Evolutionary conservation across 2,797 vertebrate genomes (phyloP).

Genomic region (Hippopotamyrus pictus): DNA sequence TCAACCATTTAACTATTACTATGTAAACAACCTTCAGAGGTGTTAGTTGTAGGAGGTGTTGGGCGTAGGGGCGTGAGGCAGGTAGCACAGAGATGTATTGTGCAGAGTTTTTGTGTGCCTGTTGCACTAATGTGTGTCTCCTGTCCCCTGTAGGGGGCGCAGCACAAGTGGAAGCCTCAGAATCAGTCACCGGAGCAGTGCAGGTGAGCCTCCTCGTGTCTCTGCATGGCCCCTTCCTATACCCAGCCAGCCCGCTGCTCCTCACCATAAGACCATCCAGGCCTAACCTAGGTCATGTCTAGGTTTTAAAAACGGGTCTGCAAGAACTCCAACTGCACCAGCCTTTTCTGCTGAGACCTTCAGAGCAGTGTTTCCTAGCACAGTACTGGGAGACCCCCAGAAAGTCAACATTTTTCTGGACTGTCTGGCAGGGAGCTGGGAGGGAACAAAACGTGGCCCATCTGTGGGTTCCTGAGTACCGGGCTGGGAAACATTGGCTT

Average conservation of each 20-base stretch:
- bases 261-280: background rate
- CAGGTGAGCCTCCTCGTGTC: conserved; percentile 63
- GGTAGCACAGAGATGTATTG: background rate
- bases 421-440: background rate
- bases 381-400: background rate
- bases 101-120: background rate
- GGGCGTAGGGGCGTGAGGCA: background rate
- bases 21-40: background rate
- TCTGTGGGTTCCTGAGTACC: background rate
- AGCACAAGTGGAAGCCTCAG: conserved; percentile 75
- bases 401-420: background rate
- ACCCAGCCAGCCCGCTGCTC: background rate
- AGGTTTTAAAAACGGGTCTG: background rate
- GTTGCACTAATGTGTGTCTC: conserved; percentile 17
- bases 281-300: background rate
- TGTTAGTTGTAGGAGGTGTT: conserved; percentile 13
- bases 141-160: conserved; percentile 37
- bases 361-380: background rate
- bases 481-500: background rate
- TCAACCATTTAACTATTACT: background rate
- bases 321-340: background rate
- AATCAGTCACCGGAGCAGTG: conserved; percentile 74
- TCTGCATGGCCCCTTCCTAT: background rate
- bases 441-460: background rate
- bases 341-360: background rate